phyloP scores from a whole-genome alignment of 2,113 vertebrate genomes.

The Neotoma lepida region DNA sequence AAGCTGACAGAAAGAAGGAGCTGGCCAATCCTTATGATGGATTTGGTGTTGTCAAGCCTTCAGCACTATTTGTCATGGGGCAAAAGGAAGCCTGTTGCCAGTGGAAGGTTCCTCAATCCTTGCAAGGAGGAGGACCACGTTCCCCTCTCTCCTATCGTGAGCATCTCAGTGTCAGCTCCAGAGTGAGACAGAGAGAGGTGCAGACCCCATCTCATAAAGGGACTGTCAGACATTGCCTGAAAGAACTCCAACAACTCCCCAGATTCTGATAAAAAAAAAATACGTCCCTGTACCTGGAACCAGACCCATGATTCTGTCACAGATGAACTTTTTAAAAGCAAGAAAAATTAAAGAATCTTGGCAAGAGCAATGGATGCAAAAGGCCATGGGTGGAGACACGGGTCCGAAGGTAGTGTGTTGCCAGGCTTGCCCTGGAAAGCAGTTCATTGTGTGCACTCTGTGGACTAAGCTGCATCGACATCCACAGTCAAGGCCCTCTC shows the following conservation, averaged over 20 bases:
- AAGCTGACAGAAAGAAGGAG: conserved; percentile 65
- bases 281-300: background rate
- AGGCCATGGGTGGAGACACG: conserved; percentile 58
- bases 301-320: background rate
- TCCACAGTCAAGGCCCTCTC: conserved; percentile 72
- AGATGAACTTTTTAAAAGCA: conserved; percentile 55
- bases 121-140: background rate
- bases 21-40: conserved; percentile 17
- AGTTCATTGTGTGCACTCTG: conserved; percentile 45
- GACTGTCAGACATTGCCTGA: background rate
- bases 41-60: conserved; percentile 32
- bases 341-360: background rate
- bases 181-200: background rate
- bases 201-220: background rate
- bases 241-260: background rate
- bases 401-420: conserved; percentile 66
- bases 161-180: background rate
- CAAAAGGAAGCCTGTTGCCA: conserved; percentile 9
- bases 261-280: background rate
- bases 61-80: conserved; percentile 54
- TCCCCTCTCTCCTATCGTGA: background rate
- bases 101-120: background rate
- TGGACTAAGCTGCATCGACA: conserved; percentile 73
- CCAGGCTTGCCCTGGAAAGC: conserved; percentile 63
- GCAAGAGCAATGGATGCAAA: conserved; percentile 49